Evolutionary conservation across 2,888 invertebrate genomes (phyloP).

Genomic region (Rhagonycha lutea): DNA sequence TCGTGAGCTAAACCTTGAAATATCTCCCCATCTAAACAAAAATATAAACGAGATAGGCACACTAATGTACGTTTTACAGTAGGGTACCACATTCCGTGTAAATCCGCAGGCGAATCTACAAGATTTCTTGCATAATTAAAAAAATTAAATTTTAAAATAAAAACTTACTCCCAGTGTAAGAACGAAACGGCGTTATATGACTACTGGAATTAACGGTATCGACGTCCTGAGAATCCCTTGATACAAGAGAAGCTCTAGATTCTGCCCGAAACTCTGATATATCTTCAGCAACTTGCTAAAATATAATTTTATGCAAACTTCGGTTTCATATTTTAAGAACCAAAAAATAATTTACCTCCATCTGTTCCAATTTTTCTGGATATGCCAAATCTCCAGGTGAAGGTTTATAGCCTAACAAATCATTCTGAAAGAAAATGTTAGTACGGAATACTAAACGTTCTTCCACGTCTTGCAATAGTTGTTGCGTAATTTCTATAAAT

Average conservation of each 20-base stretch:
- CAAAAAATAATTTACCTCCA: slow-evolving; percentile 70
- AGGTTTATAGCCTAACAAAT: slow-evolving; percentile 86
- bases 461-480: slow-evolving; percentile 91
- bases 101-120: slow-evolving; percentile 66
- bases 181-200: slow-evolving; percentile 53
- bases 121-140: neutral
- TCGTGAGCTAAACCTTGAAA: slow-evolving; percentile 98
- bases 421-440: slow-evolving; percentile 89
- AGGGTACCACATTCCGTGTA: slow-evolving; percentile 99
- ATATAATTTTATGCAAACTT: neutral
- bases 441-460: slow-evolving; percentile 95
- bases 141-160: neutral
- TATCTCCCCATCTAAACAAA: slow-evolving; percentile 92
- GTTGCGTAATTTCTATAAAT: slow-evolving; percentile 76
- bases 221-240: slow-evolving; percentile 74
- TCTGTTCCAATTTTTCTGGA: slow-evolving; percentile 96
- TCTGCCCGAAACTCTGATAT: slow-evolving; percentile 61
- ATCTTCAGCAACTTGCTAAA: slow-evolving; percentile 48
- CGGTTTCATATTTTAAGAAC: neutral
- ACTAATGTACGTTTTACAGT: slow-evolving; percentile 93
- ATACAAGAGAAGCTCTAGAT: slow-evolving; percentile 70
- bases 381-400: slow-evolving; percentile 96
- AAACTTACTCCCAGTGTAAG: slow-evolving; percentile 55
- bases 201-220: slow-evolving; percentile 61
- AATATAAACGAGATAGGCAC: slow-evolving; percentile 88